A percentile compares a stretch with the other conserved stretches of the same genome.
These are phyloP conservation scores for Argopecten irradians DNA, from an alignment of 1,140 invertebrate species.

Conservation along the genomic window DNA sequence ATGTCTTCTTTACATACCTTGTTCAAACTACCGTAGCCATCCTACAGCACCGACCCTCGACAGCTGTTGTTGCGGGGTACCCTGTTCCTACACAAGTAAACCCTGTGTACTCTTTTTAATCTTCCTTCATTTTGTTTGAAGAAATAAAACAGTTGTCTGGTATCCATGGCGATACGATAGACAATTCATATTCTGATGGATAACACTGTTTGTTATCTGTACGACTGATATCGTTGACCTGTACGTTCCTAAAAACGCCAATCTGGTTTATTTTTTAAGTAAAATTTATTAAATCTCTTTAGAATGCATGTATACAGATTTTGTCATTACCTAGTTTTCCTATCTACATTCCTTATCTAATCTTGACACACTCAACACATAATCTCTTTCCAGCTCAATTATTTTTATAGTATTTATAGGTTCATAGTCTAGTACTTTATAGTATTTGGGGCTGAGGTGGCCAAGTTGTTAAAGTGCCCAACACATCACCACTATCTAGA, in stretches of 20 bases:
- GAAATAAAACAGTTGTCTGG: not conserved
- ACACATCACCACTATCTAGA: no score
- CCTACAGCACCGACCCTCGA: not conserved
- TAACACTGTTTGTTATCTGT: not conserved
- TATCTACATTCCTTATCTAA: not conserved
- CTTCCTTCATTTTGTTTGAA: not conserved
- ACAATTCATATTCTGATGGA: not conserved
- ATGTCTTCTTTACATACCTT: not conserved
- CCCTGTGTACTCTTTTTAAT: not conserved
- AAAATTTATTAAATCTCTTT: not conserved
- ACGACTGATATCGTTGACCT: not conserved
- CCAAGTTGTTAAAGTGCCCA: no score
- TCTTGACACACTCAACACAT: no score
- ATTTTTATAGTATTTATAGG: no score
- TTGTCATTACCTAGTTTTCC: not conserved
- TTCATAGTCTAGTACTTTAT: no score
- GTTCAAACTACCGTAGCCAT: conserved; percentile 2
- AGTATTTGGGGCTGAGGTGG: no score
- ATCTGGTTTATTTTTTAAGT: not conserved
- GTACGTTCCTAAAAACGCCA: not conserved
- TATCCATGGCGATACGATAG: not conserved
- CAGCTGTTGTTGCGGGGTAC: not conserved
- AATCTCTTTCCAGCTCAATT: no score
- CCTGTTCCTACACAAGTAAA: not conserved
- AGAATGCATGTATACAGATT: not conserved